Evolutionary conservation across 2,797 vertebrate genomes (phyloP).

Genomic region (Sciurus carolinensis): DNA sequence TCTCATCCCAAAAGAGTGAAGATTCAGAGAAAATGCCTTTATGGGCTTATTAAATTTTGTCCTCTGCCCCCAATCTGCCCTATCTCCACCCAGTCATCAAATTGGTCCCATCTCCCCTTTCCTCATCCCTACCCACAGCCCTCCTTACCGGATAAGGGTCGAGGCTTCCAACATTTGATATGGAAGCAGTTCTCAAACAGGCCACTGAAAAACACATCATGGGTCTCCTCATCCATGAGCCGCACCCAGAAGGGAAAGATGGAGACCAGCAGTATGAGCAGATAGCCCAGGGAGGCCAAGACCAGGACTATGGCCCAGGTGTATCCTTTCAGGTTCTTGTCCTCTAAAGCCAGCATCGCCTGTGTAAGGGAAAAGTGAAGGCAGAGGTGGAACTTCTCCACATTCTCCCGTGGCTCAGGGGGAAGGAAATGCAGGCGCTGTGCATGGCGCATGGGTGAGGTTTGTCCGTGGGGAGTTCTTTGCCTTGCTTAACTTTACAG

Average conservation of each 20-base stretch:
- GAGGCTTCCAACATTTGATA: conserved; percentile 71
- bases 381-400: background rate
- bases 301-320: background rate
- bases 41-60: background rate
- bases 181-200: conserved; percentile 79
- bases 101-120: background rate
- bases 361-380: background rate
- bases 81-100: background rate
- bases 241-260: conserved; percentile 74
- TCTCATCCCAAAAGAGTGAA: background rate
- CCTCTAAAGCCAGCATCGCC: conserved; percentile 42
- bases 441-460: background rate
- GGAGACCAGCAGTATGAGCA: conserved; percentile 66
- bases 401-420: background rate
- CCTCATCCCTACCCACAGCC: background rate
- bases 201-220: conserved; percentile 74
- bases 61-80: background rate
- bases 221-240: conserved; percentile 30
- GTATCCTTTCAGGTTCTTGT: conserved; percentile 38
- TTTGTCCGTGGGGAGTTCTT: background rate
- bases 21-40: background rate
- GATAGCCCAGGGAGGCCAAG: conserved; percentile 71
- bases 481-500: background rate
- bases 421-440: background rate
- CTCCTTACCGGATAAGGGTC: conserved; percentile 67